Evolutionary conservation across 2,113 vertebrate species (phyloP), one percentile per base, ranked within the genome.

Genomic region (Tricholaema leucomelas): DNA sequence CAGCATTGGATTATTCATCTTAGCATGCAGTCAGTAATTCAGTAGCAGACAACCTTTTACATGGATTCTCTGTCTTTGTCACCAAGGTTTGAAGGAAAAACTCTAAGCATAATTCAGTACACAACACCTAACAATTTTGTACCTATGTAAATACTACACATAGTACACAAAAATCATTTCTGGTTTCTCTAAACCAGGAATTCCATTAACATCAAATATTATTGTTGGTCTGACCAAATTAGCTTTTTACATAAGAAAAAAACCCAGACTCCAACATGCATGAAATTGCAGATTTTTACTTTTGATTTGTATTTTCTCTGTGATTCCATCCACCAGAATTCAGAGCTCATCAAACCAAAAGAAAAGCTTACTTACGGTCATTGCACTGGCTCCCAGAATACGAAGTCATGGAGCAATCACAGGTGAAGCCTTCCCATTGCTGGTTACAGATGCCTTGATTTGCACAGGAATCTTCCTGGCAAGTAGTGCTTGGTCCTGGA

Each of bases 401-500:
- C 0, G 99, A 99, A 5, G 99, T 99, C 99, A 99, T 99, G n/a
- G 99, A 98, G 92, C 99, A 99, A 95, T 99, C 99, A 1, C 99
- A 99, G 3, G 98, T 99, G 96, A 99, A 99, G 75, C 99, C 99
- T 97, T 99, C 99, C 99, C 99, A 99, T 30, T 99, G 99, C 91
- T 99, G 99, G 92, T 99, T 99, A 85, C 99, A 99, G 89, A 99
- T 98, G 2, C 99, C 99, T 93, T 99, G 99, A 97, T 99, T 99
- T 1, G 98, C 98, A 38, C 99, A 99, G 3, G 99, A 99, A 96
- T 99, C 99, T 95, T 99, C 99, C 95, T 99, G 99, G 90, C 99
- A 99, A 55, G 99, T 99, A 23, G 99, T 99, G 77, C 99, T 99
- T 0, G 99, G 99, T 55, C 99, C 99, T 99, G 93, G 16, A 30